These are phyloP conservation scores for Aradophagus sp. DNA, from an alignment of 1,140 invertebrate genomes.

Conservation along the genomic window DNA sequence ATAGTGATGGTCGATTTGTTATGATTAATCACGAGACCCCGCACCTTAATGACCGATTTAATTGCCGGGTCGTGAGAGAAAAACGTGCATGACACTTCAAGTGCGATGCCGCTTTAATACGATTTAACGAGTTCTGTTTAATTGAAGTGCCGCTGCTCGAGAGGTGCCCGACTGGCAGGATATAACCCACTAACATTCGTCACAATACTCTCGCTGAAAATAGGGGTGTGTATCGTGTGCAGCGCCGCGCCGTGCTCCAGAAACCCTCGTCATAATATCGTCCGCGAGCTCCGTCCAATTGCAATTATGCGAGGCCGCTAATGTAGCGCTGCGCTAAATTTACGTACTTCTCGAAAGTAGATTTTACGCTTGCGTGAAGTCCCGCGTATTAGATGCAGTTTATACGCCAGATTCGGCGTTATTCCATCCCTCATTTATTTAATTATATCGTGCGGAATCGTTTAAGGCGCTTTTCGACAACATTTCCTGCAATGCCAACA, in stretches of 20 bases:
- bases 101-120: slow-evolving; percentile 14
- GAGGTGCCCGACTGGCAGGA: slow-evolving; percentile 33
- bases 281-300: slow-evolving; percentile 53
- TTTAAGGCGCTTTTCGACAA: too few relatives aligned
- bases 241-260: slow-evolving; percentile 42
- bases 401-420: background rate
- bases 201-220: slow-evolving; percentile 42
- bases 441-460: too few relatives aligned
- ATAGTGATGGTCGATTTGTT: too few relatives aligned
- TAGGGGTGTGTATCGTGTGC: slow-evolving; percentile 47
- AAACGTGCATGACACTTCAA: slow-evolving; percentile 16
- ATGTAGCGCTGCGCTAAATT: slow-evolving; percentile 63
- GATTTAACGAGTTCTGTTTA: slow-evolving; percentile 33
- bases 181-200: slow-evolving; percentile 37
- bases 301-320: slow-evolving; percentile 60
- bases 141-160: slow-evolving; percentile 23
- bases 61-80: background rate
- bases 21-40: too few relatives aligned
- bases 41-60: slow-evolving; percentile 1
- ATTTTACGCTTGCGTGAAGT: slow-evolving; percentile 47
- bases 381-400: slow-evolving; percentile 32
- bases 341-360: slow-evolving; percentile 55
- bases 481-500: too few relatives aligned
- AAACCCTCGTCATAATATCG: slow-evolving; percentile 55
- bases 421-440: background rate